Conservation (phyloP, 2,797 vertebrate genomes). For the Galago senegalensis region DNA sequence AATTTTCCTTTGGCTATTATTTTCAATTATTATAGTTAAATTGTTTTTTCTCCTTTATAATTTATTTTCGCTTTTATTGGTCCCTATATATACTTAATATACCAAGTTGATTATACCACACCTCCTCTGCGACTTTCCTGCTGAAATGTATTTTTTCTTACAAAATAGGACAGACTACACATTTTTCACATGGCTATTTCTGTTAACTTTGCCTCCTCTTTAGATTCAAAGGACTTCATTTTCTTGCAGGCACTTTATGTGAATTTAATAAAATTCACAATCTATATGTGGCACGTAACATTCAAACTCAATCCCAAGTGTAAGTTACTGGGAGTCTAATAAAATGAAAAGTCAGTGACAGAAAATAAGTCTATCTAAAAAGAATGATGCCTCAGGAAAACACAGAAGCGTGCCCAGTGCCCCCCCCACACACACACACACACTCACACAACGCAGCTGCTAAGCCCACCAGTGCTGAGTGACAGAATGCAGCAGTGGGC, state of each 20-base stretch:
- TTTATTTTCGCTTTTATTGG: constrained; percentile 17
- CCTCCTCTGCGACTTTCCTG: neutral
- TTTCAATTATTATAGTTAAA: neutral
- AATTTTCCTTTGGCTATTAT: neutral
- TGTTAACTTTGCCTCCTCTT: neutral
- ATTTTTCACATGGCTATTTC: neutral
- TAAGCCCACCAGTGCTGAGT: rapidly evolving
- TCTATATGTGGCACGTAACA: no score
- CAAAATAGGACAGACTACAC: neutral
- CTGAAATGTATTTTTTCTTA: constrained; percentile 31
- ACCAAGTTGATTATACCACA: neutral
- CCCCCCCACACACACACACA: no score
- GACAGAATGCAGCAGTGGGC: neutral
- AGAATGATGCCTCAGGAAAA: neutral
- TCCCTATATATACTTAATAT: neutral
- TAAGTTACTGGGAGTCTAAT: neutral
- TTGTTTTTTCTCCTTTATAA: constrained; percentile 24
- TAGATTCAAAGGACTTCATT: neutral
- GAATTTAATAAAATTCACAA: neutral
- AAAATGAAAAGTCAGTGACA: neutral
- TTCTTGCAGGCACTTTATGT: neutral
- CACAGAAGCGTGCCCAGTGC: neutral
- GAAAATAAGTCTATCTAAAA: neutral
- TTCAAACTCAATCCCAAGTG: neutral
- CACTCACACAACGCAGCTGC: neutral